Percentiles rank a stretch among this genome's conserved stretches.
Conservation (phyloP, 1,140 invertebrate species). For the Diorhabda carinulata region DNA sequence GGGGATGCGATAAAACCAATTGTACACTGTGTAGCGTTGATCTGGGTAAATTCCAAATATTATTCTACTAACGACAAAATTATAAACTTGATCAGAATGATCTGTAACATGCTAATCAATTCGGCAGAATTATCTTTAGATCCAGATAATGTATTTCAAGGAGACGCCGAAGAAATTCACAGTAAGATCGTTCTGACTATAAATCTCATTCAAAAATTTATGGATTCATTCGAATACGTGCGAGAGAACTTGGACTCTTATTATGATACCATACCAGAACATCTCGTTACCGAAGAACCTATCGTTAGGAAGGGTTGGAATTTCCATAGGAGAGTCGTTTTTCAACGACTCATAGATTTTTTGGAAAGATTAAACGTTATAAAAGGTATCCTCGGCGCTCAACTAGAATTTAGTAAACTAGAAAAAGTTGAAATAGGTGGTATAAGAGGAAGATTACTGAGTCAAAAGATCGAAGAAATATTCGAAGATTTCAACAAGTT, state of each 20-base stretch:
- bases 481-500: constrained; percentile 68
- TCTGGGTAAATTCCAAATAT: constrained; percentile 81
- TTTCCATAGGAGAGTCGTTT: constrained; percentile 68
- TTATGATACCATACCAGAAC: constrained; percentile 33
- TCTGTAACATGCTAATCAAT: constrained; percentile 73
- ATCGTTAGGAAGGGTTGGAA: constrained; percentile 59
- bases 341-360: constrained; percentile 66
- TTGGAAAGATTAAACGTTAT: constrained; percentile 57
- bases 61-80: constrained; percentile 73
- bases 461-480: constrained; percentile 50
- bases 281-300: constrained; percentile 19
- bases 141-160: constrained; percentile 64
- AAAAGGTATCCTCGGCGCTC: constrained; percentile 66
- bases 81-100: constrained; percentile 67
- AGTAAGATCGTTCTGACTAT: constrained; percentile 52
- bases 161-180: constrained; percentile 63
- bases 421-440: constrained; percentile 84
- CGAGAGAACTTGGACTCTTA: constrained; percentile 54
- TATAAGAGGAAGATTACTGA: constrained; percentile 65
- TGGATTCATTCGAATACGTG: constrained; percentile 53
- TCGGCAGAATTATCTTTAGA: constrained; percentile 55
- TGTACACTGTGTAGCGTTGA: constrained; percentile 64
- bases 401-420: constrained; percentile 77
- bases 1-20: constrained; percentile 60
- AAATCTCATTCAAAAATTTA: constrained; percentile 49